These are phyloP conservation scores for Girardia tigrina DNA, from an alignment of 2,888 invertebrate genomes.

Conservation along the genomic window DNA sequence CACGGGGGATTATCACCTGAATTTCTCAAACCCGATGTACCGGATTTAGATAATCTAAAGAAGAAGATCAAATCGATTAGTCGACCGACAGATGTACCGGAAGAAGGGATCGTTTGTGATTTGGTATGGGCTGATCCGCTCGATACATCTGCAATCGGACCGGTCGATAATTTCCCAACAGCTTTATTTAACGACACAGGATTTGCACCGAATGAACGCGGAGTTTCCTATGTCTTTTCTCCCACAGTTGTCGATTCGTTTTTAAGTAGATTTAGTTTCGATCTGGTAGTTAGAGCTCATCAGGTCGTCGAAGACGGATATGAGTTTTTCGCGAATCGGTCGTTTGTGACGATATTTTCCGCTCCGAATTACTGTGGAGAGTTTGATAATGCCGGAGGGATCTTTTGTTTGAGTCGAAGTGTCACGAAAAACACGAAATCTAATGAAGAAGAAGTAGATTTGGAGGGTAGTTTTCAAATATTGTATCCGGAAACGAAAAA, in stretches of 20 bases:
- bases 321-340: constrained; percentile 34
- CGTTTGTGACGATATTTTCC: constrained; percentile 35
- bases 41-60: constrained; percentile 29
- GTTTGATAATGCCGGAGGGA: constrained; percentile 36
- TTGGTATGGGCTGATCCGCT: constrained; percentile 35
- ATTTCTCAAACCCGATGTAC: constrained; percentile 39
- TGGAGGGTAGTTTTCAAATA: constrained; percentile 35
- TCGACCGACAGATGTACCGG: constrained; percentile 34
- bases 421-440: constrained; percentile 30
- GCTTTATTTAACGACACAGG: constrained; percentile 34
- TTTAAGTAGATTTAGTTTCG: constrained; percentile 33
- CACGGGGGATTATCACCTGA: constrained; percentile 53
- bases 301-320: constrained; percentile 37
- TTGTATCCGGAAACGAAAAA: constrained; percentile 33
- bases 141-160: not conserved
- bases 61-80: constrained; percentile 29
- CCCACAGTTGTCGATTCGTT: constrained; percentile 36
- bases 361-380: constrained; percentile 37
- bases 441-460: constrained; percentile 34
- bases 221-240: constrained; percentile 35
- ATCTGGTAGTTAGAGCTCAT: constrained; percentile 35
- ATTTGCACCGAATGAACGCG: constrained; percentile 35
- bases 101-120: constrained; percentile 34
- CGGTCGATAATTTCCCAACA: constrained; percentile 26
- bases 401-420: constrained; percentile 33